These are phyloP conservation scores for Leucosticte australis DNA, from an alignment of 2,113 vertebrate species.

Conservation along the genomic window DNA sequence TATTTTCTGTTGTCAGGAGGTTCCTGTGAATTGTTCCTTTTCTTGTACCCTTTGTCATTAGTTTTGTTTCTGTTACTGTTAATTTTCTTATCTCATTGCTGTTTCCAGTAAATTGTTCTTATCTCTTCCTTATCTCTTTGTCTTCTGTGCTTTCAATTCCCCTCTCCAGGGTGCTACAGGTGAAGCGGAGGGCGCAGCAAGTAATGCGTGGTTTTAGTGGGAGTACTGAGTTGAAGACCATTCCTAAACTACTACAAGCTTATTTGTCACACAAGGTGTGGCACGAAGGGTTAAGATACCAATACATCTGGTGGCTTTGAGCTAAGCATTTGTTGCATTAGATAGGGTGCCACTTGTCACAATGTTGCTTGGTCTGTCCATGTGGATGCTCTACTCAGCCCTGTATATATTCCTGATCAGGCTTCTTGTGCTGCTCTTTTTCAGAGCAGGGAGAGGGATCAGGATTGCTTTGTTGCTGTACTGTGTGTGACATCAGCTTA, in stretches of 20 bases:
- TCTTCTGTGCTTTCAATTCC: neutral
- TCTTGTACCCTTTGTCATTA: neutral
- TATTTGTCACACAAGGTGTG: neutral
- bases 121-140: neutral
- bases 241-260: neutral
- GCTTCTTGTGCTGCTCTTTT: neutral
- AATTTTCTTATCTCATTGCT: neutral
- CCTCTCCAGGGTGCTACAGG: neutral
- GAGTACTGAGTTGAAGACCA: neutral
- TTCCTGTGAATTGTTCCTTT: neutral
- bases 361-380: neutral
- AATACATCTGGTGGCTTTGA: neutral
- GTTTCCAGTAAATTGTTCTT: neutral
- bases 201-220: accelerated
- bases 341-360: neutral
- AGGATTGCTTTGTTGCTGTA: neutral
- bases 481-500: neutral
- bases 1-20: neutral
- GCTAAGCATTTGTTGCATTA: neutral
- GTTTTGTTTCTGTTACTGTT: neutral
- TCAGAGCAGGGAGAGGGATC: neutral
- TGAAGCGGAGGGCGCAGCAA: accelerated
- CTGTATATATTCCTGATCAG: neutral
- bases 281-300: neutral
- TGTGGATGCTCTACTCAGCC: neutral